Percentiles rank a stretch among this genome's conserved stretches.
These are phyloP conservation scores for Formica selysi DNA, from an alignment of 1,140 invertebrate genomes.

Conservation along the genomic window DNA sequence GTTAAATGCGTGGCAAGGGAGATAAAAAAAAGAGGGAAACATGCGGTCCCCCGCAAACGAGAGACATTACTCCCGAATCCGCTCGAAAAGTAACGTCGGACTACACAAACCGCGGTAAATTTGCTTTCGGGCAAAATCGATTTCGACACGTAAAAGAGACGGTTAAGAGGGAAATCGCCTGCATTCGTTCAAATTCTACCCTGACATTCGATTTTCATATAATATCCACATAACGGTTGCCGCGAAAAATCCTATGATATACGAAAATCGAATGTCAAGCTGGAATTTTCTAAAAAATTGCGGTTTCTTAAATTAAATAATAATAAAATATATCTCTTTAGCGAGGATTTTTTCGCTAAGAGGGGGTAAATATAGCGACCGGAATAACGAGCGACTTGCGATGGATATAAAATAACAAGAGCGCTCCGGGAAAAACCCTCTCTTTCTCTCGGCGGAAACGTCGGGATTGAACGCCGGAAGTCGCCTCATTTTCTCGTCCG, in stretches of 20 bases:
- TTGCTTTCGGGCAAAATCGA: conserved; percentile 43
- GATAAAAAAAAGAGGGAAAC: background rate
- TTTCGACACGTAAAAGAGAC: background rate
- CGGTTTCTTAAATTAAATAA: conserved; percentile 14
- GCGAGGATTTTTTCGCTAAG: no score
- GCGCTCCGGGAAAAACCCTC: conserved; percentile 64
- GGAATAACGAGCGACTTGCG: background rate
- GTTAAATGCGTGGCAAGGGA: background rate
- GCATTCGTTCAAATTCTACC: conserved; percentile 75
- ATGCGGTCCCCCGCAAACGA: conserved; percentile 16
- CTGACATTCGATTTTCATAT: conserved; percentile 78
- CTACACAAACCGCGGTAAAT: background rate
- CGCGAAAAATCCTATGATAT: background rate
- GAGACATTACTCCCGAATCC: background rate
- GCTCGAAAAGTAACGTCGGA: background rate
- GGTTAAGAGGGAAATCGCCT: conserved; percentile 27
- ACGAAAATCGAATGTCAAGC: conserved; percentile 40
- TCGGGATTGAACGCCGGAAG: conserved; percentile 36
- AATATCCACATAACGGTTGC: conserved; percentile 59
- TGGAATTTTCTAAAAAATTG: conserved; percentile 21
- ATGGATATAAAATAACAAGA: conserved; percentile 74
- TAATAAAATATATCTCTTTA: no score
- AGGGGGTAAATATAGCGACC: no score
- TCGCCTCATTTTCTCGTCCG: conserved; percentile 56
- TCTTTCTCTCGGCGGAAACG: conserved; percentile 51